A percentile compares a stretch with the other conserved stretches of the same genome.
These are phyloP conservation scores for Chorisops tibialis DNA, from an alignment of 2,888 invertebrate species.

Conservation along the genomic window DNA sequence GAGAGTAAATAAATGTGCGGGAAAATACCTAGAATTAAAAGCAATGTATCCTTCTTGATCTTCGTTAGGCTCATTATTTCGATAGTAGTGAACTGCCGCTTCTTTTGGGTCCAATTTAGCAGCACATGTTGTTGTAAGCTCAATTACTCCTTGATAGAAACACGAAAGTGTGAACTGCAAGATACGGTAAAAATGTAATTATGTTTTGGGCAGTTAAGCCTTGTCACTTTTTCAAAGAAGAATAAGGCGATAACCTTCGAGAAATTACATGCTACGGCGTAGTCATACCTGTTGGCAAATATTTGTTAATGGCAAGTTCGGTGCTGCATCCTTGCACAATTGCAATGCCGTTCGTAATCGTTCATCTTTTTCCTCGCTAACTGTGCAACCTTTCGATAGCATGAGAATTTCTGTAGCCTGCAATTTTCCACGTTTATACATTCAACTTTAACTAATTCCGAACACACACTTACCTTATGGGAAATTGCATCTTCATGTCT, in stretches of 20 bases:
- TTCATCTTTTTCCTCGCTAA: constrained; percentile 71
- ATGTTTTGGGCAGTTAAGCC: too few species aligned
- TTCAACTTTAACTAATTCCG: background rate
- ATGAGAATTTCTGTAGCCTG: constrained; percentile 86
- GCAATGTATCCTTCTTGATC: constrained; percentile 79
- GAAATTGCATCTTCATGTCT: constrained; percentile 93
- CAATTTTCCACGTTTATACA: too few species aligned
- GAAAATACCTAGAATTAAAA: constrained; percentile 59
- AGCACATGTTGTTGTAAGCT: constrained; percentile 81
- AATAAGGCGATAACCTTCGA: too few species aligned
- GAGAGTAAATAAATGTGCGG: constrained; percentile 42
- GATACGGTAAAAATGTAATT: too few species aligned
- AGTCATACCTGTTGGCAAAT: constrained; percentile 71
- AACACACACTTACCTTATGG: constrained; percentile 71
- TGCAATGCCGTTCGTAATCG: constrained; percentile 74
- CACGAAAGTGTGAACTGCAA: constrained; percentile 65
- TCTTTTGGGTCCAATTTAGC: constrained; percentile 84
- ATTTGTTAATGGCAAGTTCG: constrained; percentile 76
- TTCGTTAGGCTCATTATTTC: constrained; percentile 75
- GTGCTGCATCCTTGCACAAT: constrained; percentile 84
- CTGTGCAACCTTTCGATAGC: constrained; percentile 71
- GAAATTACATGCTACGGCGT: too few species aligned
- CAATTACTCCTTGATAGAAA: constrained; percentile 85
- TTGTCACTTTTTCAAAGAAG: too few species aligned
- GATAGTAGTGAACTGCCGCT: constrained; percentile 82